Evolutionary conservation across 2,113 vertebrate species (phyloP).

Genomic region (Orthonyx spaldingii): DNA sequence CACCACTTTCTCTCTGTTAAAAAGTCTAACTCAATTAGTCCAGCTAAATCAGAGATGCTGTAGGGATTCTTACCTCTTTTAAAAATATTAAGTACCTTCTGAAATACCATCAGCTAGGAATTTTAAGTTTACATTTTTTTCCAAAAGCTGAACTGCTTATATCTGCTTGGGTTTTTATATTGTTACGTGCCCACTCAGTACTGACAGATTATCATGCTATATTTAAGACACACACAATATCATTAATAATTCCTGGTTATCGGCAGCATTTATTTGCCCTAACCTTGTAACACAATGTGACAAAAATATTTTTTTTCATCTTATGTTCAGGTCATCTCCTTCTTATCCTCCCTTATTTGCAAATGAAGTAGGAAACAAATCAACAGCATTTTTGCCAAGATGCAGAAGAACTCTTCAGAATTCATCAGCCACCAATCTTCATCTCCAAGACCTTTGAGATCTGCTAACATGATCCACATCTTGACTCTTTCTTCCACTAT

Average conservation of each 20-base stretch:
- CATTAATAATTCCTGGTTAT: background rate
- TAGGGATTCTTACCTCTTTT: background rate
- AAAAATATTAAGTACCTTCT: background rate
- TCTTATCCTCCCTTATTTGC: background rate
- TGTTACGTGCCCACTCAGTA: accelerated
- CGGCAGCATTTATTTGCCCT: background rate
- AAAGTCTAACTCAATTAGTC: background rate
- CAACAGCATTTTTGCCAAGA: slow-evolving; percentile 23
- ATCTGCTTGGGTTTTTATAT: background rate
- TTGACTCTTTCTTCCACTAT: slow-evolving; percentile 59
- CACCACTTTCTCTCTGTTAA: background rate
- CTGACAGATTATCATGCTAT: background rate
- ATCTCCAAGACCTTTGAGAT: slow-evolving; percentile 35
- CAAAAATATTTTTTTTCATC: background rate
- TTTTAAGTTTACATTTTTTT: background rate
- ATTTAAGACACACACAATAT: background rate
- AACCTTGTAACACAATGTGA: background rate
- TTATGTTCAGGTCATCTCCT: background rate
- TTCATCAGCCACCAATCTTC: background rate
- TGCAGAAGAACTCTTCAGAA: slow-evolving; percentile 28
- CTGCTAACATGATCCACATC: slow-evolving; percentile 56
- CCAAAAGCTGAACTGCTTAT: background rate
- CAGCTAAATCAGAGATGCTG: background rate
- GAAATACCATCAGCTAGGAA: background rate
- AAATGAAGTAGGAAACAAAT: slow-evolving; percentile 23